A percentile compares a stretch with the other conserved stretches of the same genome.
These are phyloP conservation scores for Drosophila aldrichi DNA, from an alignment of 2,888 invertebrate genomes.

Conservation along the genomic window DNA sequence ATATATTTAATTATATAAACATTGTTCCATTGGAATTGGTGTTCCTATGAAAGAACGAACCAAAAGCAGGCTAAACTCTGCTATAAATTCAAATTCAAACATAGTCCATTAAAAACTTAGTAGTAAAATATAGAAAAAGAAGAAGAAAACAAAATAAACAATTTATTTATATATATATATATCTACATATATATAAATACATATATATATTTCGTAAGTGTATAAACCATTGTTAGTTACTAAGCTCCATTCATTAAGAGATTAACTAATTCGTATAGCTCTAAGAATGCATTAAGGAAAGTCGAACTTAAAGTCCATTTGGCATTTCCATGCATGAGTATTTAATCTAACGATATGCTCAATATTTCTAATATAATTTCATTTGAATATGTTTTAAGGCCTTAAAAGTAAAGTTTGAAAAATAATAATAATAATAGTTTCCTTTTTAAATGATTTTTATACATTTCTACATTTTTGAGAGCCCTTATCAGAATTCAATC, in stretches of 20 bases:
- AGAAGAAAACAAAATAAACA: too few species aligned
- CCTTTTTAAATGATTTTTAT: neutral
- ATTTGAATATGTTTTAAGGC: neutral
- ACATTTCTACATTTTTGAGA: neutral
- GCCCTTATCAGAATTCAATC: slow-evolving; percentile 12
- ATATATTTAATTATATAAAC: neutral
- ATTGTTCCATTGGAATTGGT: slow-evolving; percentile 15
- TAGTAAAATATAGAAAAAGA: neutral
- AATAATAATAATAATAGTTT: too few species aligned
- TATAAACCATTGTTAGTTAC: neutral
- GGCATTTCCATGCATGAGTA: neutral
- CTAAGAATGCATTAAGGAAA: neutral
- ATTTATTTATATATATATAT: neutral
- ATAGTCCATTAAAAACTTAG: slow-evolving; percentile 9
- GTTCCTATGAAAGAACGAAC: slow-evolving; percentile 10
- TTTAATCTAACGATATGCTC: neutral
- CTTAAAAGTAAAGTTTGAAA: neutral
- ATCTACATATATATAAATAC: neutral
- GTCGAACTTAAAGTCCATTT: neutral
- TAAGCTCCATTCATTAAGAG: neutral
- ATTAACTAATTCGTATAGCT: neutral
- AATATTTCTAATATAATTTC: neutral
- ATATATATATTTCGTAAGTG: neutral
- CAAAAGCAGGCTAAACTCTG: neutral
- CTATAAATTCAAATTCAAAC: neutral